phyloP scores from a whole-genome alignment of 2,797 vertebrate species.

The Acropternis orthonyx region DNA sequence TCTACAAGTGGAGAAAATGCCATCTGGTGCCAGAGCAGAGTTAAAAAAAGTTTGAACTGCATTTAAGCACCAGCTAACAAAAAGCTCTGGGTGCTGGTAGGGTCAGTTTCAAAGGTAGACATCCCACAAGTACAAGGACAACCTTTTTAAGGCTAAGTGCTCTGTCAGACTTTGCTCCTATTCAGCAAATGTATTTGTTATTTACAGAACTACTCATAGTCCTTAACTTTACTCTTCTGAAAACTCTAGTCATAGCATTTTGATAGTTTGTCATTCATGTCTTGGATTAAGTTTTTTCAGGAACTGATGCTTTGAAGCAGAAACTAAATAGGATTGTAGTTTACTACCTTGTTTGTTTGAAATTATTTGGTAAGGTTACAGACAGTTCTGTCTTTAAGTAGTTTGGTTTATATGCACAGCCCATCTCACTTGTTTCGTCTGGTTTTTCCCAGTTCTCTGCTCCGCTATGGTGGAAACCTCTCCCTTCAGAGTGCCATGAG shows the following conservation, averaged over 20 bases:
- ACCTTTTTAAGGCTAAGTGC: background rate
- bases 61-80: background rate
- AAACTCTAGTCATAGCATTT: background rate
- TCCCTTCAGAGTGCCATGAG: constrained; percentile 99
- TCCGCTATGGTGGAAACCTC: constrained; percentile 94
- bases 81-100: background rate
- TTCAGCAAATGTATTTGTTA: background rate
- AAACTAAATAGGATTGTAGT: background rate
- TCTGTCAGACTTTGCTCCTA: background rate
- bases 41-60: background rate
- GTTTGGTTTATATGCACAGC: accelerated
- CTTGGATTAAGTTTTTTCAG: background rate
- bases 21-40: background rate
- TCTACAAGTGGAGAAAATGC: background rate
- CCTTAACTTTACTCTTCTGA: background rate
- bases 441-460: constrained; percentile 82
- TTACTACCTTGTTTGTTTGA: background rate
- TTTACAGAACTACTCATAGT: background rate
- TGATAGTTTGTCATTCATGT: background rate
- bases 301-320: background rate
- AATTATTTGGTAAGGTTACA: background rate
- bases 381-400: background rate
- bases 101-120: background rate
- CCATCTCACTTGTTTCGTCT: background rate
- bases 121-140: background rate